Base-by-base conservation (phyloP, 2,797 vertebrate species). In the Betta splendens region DNA sequence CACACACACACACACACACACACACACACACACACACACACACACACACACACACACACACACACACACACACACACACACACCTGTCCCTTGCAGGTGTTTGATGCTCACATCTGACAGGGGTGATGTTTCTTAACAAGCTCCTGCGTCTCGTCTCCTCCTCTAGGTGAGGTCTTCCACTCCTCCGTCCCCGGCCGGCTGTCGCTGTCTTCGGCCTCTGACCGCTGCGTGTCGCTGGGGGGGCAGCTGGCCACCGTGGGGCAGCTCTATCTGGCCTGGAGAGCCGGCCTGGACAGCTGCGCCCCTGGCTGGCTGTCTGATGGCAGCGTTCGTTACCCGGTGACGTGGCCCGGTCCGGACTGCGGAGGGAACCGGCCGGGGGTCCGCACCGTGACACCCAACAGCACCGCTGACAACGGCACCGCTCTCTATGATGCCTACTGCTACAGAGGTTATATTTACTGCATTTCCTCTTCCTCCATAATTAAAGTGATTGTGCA, bases 241-340 rank as follows among this genome's bases (percentile, higher is more conserved):
- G 94, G 92, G 0, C 74, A 81, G 6, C 77, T 98, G 73, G 96
- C 97, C 36, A 96, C 94, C 0, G 92, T 94, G 1, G 97, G 96
- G 29, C 96, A 99, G 86, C 92, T 99, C 2, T 91, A 97, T 77
- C 77, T 96, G 79, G 96, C 97, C 0, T 98, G 96, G 97, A 89
- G 68, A 3, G 81, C 93, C 0, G 96, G 96, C 0, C 82, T 98
- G 73, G 94, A 98, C 78, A 94, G 89, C 69, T 99, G 97, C 0
- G 93, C 95, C 74, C 94, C 95, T 0, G 97, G 96, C 54, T 98
- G 97, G 97, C 75, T 99, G 70, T 94, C 95, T 0, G 97, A 98
- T 0, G 94, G 94, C 75, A 98, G 95, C 29, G 91, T 95, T 20
- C 94, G 95, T 28, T 96, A 93, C 64, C 94, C 95, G 0, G 94